Evolutionary conservation across 1,140 invertebrate species (phyloP).

Genomic region (Andricus grossulariae): DNA sequence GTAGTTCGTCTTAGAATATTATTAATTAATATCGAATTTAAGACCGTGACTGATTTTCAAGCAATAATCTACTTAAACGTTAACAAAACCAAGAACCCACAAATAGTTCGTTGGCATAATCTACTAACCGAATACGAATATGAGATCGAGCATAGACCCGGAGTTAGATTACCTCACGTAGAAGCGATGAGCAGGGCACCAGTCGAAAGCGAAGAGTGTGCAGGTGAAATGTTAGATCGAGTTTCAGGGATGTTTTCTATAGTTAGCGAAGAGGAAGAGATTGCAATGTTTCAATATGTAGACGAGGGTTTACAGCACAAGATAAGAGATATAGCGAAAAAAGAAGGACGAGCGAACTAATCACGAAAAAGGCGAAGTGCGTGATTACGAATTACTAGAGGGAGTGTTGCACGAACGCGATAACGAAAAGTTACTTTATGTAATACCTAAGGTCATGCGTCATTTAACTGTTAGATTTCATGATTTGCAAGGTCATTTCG

Average conservation of each 20-base stretch:
- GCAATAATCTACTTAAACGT: not conserved
- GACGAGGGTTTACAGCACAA: not conserved
- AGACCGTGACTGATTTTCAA: not conserved
- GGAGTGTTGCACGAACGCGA: not conserved
- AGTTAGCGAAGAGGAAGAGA: not conserved
- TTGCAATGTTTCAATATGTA: not conserved
- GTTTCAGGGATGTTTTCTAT: no score
- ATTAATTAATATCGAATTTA: no score
- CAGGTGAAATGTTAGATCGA: not conserved
- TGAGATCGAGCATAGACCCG: not conserved
- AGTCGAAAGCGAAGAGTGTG: not conserved
- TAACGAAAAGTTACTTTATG: no score
- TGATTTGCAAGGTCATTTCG: not conserved
- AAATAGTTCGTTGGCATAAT: constrained; percentile 3
- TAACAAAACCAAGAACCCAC: constrained; percentile 26
- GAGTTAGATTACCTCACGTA: not conserved
- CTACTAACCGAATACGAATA: not conserved
- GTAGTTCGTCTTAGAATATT: no score
- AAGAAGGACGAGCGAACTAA: not conserved
- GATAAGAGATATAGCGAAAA: not conserved
- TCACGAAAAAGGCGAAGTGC: not conserved
- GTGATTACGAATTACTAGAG: not conserved
- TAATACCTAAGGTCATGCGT: not conserved
- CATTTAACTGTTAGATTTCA: not conserved
- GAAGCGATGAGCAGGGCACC: not conserved